A percentile compares a stretch with the other conserved stretches of the same genome.
Conservation (phyloP, 2,113 vertebrate genomes). For the Corapipo altera region DNA sequence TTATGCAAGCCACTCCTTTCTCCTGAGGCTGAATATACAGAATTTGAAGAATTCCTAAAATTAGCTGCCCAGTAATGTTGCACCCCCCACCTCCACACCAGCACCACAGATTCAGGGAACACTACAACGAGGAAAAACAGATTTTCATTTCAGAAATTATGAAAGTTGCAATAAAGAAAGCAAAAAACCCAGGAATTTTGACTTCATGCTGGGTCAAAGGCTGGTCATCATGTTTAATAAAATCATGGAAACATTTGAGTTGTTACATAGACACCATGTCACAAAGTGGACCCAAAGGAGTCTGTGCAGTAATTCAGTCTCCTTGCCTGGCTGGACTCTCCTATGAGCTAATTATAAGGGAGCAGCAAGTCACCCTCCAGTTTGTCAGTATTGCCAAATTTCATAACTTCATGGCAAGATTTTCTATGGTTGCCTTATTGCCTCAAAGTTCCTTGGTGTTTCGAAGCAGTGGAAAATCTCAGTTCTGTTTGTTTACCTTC, state of each 20-base stretch:
- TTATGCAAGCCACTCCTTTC: background rate
- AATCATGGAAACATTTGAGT: background rate
- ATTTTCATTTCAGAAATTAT: background rate
- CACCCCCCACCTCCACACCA: background rate
- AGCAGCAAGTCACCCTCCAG: background rate
- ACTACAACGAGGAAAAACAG: background rate
- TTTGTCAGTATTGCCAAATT: background rate
- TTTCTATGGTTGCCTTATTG: background rate
- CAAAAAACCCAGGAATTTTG: background rate
- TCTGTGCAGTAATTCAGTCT: background rate
- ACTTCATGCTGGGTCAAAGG: background rate
- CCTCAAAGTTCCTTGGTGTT: background rate
- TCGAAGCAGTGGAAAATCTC: background rate
- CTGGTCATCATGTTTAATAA: background rate
- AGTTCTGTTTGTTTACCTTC: background rate
- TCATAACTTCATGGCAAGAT: slow-evolving; percentile 20
- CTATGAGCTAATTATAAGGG: slow-evolving; percentile 25
- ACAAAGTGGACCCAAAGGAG: slow-evolving; percentile 6
- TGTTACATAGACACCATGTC: background rate
- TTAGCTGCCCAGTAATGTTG: background rate
- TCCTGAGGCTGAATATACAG: background rate
- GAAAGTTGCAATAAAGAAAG: background rate
- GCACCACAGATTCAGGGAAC: background rate
- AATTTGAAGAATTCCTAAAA: background rate
- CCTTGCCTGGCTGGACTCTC: background rate